Base-by-base conservation (phyloP, 2,113 vertebrate species). In the Desmodus rotundus region DNA sequence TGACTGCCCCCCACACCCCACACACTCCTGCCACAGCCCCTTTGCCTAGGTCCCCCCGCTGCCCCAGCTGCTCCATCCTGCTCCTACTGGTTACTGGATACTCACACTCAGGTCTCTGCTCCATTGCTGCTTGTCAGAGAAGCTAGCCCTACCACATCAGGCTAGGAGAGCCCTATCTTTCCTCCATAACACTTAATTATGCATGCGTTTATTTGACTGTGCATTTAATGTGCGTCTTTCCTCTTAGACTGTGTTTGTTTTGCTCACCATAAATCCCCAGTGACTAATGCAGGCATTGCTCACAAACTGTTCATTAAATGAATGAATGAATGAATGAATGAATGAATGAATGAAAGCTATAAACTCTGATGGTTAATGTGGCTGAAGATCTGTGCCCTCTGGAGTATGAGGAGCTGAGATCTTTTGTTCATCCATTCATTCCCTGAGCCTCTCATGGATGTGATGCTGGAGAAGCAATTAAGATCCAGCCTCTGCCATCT, bases 291-390 rank as follows among this genome's bases (percentile, higher is more conserved):
- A 87, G 50, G 41, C 22, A 12, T 43, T 17, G 77, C 43, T 85
- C 56, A 36, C 54, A 58, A 67, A 87, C 13, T 20, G 65, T 77
- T 72, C 22, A 4, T n/a, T 83, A 17, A 50, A 26, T 82, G 80
- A 80, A 76, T 74, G 82, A 38, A 78, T 24, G 70, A 83, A 87
- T 33, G 50, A 94, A 61, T 84, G 87, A 89, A 76, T 90, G 96
- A 56, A 83, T 56, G 54, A 56, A 56, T 7, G 54, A 56, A 54
- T 54, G 52, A 17, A 52, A 76, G 65, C 28, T 56, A 9, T 19
- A 72, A 36, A 45, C 91, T 63, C 61, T 52, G 73, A 15, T 72
- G 10, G 31, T 67, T 50, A 72, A 14, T 58, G 58, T 70, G 36
- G 16, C 70, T 88, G 16, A 87, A 63, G 72, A 17, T n/a, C 24